Evolutionary conservation across 2,113 vertebrate genomes (phyloP), one percentile per base, ranked within the genome.

Genomic region (Gavialis gangeticus): DNA sequence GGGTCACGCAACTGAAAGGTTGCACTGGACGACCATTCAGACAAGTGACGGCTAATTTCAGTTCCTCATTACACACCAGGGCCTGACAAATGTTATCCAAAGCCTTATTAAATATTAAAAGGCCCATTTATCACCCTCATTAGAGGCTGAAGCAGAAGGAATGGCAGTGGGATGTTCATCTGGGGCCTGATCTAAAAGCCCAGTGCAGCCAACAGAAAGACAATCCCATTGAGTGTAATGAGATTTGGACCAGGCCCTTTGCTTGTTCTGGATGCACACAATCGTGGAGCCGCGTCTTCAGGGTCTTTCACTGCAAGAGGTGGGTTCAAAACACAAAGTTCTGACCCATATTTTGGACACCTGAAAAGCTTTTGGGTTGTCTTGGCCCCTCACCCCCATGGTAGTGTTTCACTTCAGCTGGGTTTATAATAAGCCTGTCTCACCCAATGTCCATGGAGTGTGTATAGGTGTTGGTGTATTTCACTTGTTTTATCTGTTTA

Each of bases 201-300:
- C 46, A 73, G 10, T 66, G 59, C 56, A 78, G 4, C 27, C 55
- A 80, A 57, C 90, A 76, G 27, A 85, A 84, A 94, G 75, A 79
- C 79, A 57, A 9, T 46, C 15, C 71, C 67, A 80, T n/a, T 79
- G 34, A 89, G 73, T 89, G 81, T n/a, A 73, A 13, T 85, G 63
- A 2, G 0, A 82, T 82, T 63, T 83, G n/a, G 89, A 34, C n/a
- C 62, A 27, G 46, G 69, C 7, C 73, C 88, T 92, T 81, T 14
- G 37, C 81, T 95, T 89, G 10, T 95, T 94, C 88, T 73, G 57
- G 4, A 1, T 46, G 57, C 34, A 59, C 27, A 84, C 73, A 64
- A 85, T 46, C 59, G 73, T 28, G 14, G 55, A 17, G 28, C 55
- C 37, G 22, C 27, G 25, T 34, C 18, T 28, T 54, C 57, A 71